Percentiles rank a stretch among this genome's conserved stretches.
Evolutionary conservation across 1,140 invertebrate species (phyloP).

Genomic region (Eurosta solidaginis): DNA sequence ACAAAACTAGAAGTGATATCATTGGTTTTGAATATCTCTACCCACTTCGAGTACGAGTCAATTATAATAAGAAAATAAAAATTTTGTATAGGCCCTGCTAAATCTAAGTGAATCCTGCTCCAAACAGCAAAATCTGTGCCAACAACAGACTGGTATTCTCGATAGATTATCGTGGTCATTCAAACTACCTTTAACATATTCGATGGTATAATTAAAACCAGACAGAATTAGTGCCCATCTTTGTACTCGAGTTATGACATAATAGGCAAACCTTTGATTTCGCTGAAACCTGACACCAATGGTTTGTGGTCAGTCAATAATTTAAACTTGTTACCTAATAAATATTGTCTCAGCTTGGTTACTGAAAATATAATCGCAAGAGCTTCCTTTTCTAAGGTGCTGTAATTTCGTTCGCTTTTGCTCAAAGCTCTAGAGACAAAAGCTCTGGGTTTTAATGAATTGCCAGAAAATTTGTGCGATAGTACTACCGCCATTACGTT

Average conservation of each 20-base stretch:
- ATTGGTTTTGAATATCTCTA: too few species aligned
- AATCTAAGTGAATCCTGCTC: too few species aligned
- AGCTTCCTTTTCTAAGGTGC: slow-evolving; percentile 41
- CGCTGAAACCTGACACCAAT: slow-evolving; percentile 60
- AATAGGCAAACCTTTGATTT: slow-evolving; percentile 47
- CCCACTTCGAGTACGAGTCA: too few species aligned
- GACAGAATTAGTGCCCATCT: slow-evolving; percentile 52
- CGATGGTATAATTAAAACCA: slow-evolving; percentile 49
- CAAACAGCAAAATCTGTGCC: too few species aligned
- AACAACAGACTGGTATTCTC: too few species aligned
- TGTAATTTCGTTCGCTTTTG: too few species aligned
- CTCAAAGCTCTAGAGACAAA: slow-evolving; percentile 42
- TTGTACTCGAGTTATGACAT: slow-evolving; percentile 46
- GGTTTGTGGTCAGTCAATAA: slow-evolving; percentile 63
- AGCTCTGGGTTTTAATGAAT: slow-evolving; percentile 36
- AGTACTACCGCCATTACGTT: slow-evolving; percentile 34
- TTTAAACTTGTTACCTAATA: slow-evolving; percentile 44
- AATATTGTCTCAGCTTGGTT: slow-evolving; percentile 30
- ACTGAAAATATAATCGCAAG: slow-evolving; percentile 58
- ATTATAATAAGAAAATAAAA: too few species aligned
- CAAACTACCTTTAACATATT: slow-evolving; percentile 41
- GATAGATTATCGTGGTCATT: slow-evolving; percentile 42
- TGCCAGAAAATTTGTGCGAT: slow-evolving; percentile 18
- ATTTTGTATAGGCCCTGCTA: too few species aligned
- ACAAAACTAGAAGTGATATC: too few species aligned